These are phyloP conservation scores for Caenorhabditis macrosperma DNA, from an alignment of 2,888 invertebrate genomes.

Conservation along the genomic window DNA sequence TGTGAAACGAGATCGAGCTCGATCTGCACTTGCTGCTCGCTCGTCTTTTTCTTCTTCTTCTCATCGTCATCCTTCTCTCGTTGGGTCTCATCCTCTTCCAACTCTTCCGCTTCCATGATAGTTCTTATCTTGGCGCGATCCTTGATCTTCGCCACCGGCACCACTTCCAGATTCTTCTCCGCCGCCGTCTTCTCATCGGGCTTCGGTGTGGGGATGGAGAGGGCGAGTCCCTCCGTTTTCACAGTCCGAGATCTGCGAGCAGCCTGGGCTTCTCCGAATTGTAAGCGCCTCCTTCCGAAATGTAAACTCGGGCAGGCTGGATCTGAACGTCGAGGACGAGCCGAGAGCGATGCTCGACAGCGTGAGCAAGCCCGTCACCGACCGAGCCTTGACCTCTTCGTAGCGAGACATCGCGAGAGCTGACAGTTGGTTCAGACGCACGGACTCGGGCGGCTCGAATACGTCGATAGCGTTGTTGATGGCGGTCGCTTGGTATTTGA, in stretches of 20 bases:
- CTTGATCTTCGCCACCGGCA: slow-evolving; percentile 68
- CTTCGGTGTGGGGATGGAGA: slow-evolving; percentile 83
- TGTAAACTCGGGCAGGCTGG: slow-evolving; percentile 90
- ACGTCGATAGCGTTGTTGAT: slow-evolving; percentile 89
- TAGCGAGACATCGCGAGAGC: slow-evolving; percentile 89
- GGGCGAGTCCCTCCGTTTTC: slow-evolving; percentile 75
- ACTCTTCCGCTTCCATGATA: slow-evolving; percentile 77
- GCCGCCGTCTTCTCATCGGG: slow-evolving; percentile 66
- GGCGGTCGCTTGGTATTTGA: slow-evolving; percentile 93
- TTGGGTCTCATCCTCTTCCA: slow-evolving; percentile 61
- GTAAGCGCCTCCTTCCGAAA: slow-evolving; percentile 89
- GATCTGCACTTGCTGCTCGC: slow-evolving; percentile 78
- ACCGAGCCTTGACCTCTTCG: slow-evolving; percentile 89
- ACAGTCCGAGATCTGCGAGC: slow-evolving; percentile 88
- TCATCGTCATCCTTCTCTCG: slow-evolving; percentile 42
- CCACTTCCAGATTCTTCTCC: slow-evolving; percentile 61
- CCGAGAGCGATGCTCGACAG: slow-evolving; percentile 89
- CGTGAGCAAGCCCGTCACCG: slow-evolving; percentile 93
- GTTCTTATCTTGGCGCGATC: slow-evolving; percentile 80
- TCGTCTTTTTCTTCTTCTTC: slow-evolving; percentile 63
- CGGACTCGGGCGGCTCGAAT: slow-evolving; percentile 88
- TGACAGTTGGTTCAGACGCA: slow-evolving; percentile 90
- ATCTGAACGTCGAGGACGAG: slow-evolving; percentile 89
- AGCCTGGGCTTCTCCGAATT: slow-evolving; percentile 86
- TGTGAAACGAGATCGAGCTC: slow-evolving; percentile 77